Percentiles rank a stretch among this genome's conserved stretches.
These are phyloP conservation scores for Ardeotis arabs DNA, from an alignment of 2,113 vertebrate genomes.

Conservation along the genomic window DNA sequence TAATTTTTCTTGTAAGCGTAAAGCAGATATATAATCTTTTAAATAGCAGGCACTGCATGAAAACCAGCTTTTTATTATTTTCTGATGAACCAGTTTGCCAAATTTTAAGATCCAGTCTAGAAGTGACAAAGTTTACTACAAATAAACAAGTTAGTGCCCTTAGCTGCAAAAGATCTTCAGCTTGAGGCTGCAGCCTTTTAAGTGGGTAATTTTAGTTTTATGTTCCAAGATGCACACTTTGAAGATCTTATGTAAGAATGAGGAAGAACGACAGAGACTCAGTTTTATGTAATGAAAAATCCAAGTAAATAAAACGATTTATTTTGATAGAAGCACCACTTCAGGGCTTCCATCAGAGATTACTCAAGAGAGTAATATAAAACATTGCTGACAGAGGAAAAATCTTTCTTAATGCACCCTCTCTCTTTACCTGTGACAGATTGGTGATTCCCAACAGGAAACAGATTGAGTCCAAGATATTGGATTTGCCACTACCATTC, in stretches of 20 bases:
- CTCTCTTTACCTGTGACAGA: conserved; percentile 84
- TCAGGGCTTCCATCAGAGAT: rapidly evolving
- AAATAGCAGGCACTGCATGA: not conserved
- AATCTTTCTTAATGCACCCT: not conserved
- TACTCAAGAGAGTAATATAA: rapidly evolving
- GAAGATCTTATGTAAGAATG: not conserved
- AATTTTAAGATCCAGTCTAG: not conserved
- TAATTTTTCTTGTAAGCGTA: not conserved
- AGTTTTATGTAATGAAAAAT: not conserved
- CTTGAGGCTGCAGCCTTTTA: not conserved
- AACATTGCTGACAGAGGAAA: not conserved
- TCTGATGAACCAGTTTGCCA: not conserved
- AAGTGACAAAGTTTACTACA: not conserved
- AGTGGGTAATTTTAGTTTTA: not conserved
- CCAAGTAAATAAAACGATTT: not conserved
- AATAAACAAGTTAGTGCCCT: not conserved
- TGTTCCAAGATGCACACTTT: not conserved
- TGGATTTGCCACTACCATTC: conserved; percentile 97
- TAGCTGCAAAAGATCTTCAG: not conserved
- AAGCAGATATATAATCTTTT: not conserved
- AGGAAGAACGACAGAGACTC: not conserved
- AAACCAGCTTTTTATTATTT: not conserved
- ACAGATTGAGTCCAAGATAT: conserved; percentile 94
- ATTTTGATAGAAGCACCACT: not conserved
- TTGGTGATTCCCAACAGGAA: conserved; percentile 92